These are phyloP conservation scores for Nibea albiflora DNA, from an alignment of 2,113 vertebrate genomes.

Conservation along the genomic window DNA sequence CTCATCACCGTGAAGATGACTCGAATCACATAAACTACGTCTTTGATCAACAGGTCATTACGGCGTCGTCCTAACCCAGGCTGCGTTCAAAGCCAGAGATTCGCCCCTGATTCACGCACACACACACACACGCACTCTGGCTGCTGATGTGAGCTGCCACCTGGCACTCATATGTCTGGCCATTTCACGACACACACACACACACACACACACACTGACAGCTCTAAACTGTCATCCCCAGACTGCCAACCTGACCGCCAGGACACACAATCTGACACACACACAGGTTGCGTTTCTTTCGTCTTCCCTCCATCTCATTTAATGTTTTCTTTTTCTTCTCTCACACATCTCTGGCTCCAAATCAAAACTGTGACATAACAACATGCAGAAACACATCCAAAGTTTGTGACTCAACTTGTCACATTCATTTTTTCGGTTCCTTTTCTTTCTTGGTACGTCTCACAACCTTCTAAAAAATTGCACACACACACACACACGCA, in stretches of 20 bases:
- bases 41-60: conserved; percentile 44
- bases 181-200: conserved; percentile 52
- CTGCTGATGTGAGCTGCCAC: conserved; percentile 65
- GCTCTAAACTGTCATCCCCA: conserved; percentile 54
- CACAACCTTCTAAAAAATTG: conserved; percentile 28
- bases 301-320: conserved; percentile 33
- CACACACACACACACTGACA: conserved; percentile 31
- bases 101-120: conserved; percentile 23
- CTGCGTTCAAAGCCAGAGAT: conserved; percentile 39
- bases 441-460: conserved; percentile 28
- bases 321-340: conserved; percentile 3
- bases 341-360: background rate
- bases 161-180: conserved; percentile 65
- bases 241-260: conserved; percentile 51
- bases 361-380: conserved; percentile 18
- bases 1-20: conserved; percentile 14
- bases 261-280: conserved; percentile 23
- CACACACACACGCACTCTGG: conserved; percentile 28
- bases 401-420: conserved; percentile 32
- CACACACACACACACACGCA: conserved; percentile 21
- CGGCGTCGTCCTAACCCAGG: conserved; percentile 14
- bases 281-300: no score
- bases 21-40: conserved; percentile 30
- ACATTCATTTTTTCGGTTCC: background rate
- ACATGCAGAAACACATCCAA: background rate